These are phyloP conservation scores for Callaeas wilsoni DNA, from an alignment of 2,113 vertebrate genomes.

Conservation along the genomic window DNA sequence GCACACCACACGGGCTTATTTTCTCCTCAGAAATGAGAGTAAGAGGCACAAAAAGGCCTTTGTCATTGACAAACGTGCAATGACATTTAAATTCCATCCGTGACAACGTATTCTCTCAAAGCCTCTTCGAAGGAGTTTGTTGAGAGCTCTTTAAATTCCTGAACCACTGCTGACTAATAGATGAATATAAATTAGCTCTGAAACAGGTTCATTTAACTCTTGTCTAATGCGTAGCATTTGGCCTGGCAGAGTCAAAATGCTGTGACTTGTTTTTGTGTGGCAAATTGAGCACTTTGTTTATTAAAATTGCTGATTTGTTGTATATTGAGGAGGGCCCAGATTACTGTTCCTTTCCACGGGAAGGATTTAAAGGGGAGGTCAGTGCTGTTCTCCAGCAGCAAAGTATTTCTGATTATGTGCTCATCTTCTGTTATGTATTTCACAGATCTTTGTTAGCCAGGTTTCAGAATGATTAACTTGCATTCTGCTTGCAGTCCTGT, in stretches of 20 bases:
- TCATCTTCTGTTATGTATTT: background rate
- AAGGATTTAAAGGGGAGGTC: constrained; percentile 7
- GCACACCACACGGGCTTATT: background rate
- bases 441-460: background rate
- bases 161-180: background rate
- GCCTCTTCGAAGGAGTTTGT: background rate
- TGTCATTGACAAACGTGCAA: background rate
- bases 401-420: background rate
- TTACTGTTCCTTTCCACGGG: background rate
- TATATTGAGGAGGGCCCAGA: background rate
- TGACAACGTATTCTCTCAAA: background rate
- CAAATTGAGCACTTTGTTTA: constrained; percentile 36
- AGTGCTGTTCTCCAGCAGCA: background rate
- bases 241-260: background rate
- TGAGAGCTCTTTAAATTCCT: constrained; percentile 22
- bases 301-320: background rate
- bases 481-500: background rate
- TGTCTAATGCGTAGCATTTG: constrained; percentile 5
- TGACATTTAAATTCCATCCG: background rate
- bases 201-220: constrained; percentile 23
- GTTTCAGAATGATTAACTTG: background rate
- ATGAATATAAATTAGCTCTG: background rate
- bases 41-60: background rate
- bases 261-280: background rate
- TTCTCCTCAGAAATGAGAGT: background rate